Percentiles rank a stretch among this genome's conserved stretches.
Evolutionary conservation across 2,113 vertebrate genomes (phyloP).

Genomic region (Brevimyrus niger): DNA sequence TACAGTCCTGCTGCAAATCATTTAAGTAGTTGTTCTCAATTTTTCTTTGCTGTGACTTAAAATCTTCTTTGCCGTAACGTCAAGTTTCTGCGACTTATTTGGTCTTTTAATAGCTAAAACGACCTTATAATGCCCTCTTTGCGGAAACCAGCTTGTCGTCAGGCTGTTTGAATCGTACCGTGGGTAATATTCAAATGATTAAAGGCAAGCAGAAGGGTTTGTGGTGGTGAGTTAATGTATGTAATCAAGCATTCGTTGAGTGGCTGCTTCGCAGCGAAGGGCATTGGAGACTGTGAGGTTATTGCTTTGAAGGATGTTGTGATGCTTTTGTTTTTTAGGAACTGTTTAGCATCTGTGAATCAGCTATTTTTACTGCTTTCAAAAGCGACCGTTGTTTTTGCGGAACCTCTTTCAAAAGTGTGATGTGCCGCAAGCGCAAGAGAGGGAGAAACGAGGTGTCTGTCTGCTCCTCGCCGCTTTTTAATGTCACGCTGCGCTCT

Average conservation of each 20-base stretch:
- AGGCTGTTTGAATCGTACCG: background rate
- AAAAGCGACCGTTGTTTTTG: constrained; percentile 5
- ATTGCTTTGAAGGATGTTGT: background rate
- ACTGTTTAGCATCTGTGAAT: constrained; percentile 1
- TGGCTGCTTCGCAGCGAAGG: background rate
- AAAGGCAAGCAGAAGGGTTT: background rate
- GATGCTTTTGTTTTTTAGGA: background rate
- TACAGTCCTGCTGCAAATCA: background rate
- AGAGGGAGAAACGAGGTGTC: background rate
- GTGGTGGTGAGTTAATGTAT: background rate
- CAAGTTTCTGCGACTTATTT: background rate
- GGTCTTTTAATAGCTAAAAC: background rate
- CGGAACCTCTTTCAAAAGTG: constrained; percentile 1
- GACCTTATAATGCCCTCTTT: background rate
- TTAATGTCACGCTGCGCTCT: background rate
- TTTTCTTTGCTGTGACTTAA: background rate
- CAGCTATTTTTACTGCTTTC: constrained; percentile 9
- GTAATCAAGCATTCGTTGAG: background rate
- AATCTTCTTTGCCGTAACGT: background rate
- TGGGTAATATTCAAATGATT: background rate
- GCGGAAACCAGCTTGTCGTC: background rate
- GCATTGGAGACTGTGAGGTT: background rate
- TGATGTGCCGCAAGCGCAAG: background rate
- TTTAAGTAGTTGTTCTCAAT: background rate
- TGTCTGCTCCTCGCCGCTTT: constrained; percentile 2